Base-by-base conservation (phyloP, 2,113 vertebrate genomes). In the Neotragus pygmaeus region DNA sequence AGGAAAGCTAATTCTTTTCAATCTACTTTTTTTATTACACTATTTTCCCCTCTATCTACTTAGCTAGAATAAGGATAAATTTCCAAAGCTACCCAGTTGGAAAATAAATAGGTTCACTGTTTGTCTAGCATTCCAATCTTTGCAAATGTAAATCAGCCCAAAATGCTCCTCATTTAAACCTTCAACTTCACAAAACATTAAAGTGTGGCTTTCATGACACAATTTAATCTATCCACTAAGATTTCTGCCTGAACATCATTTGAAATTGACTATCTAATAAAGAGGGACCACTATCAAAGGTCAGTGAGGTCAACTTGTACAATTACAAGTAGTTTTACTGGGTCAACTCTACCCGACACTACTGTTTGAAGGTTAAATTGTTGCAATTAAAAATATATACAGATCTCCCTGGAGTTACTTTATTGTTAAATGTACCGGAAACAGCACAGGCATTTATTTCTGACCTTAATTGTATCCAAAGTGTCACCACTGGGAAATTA, bases 261-360 rank as follows among this genome's bases (percentile, higher is more conserved):
- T 96, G 97, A 98, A 99, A 99, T 98, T 98, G 99, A 99, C 99
- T 99, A 98, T 98, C 98, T 99, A 99, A 99, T 99, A 99, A 99
- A 99, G 98, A 98, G 97, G 98, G 97, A 94, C 97, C 92, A 97
- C 98, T 98, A 98, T 98, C 96, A 57, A 92, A 98, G 99, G 99
- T 99, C 98, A 87, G 39, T 19, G 4, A 62, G 99, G 99, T 99
- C 99, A 98, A 5, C 80, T 58, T 51, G 97, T 98, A 98, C 99
- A 99, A 99, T 99, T 99, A 99, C 99, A 97, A 96, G 91, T 96
- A 97, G 97, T 99, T 99, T 98, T 98, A 97, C 97, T 96, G 98
- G 98, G 98, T 99, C 99, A 99, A 47, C 98, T 97, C 45, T 97
- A 98, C 98, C 98, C 98, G 97, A 96, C 98, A 98, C 97, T 94